Evolutionary conservation across 2,113 vertebrate genomes (phyloP).

Genomic region (Pituophis catenifer): DNA sequence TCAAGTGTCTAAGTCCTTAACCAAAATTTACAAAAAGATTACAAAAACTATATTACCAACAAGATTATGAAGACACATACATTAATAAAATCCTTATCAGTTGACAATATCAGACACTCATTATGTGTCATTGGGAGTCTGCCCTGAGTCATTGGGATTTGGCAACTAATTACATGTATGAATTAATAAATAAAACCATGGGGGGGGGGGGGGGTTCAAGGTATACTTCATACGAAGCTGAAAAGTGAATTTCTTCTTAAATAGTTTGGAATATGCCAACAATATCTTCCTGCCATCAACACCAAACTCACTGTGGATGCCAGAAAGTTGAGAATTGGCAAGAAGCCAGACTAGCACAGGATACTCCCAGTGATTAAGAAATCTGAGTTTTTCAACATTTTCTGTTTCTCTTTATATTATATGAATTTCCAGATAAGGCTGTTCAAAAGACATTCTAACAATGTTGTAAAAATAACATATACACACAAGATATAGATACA

Average conservation of each 20-base stretch:
- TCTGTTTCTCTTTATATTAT: constrained; percentile 49
- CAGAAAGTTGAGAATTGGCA: neutral
- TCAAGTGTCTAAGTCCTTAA: neutral
- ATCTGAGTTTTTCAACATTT: constrained; percentile 19
- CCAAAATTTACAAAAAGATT: neutral
- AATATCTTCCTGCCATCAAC: neutral
- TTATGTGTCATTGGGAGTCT: neutral
- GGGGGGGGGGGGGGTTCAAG: neutral
- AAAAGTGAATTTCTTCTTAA: neutral
- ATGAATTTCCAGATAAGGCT: constrained; percentile 65
- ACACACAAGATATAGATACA: constrained; percentile 55
- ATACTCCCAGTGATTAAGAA: neutral
- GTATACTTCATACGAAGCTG: neutral
- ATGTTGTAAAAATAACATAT: constrained; percentile 65
- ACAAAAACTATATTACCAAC: neutral
- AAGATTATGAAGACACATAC: neutral
- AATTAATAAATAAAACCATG: neutral
- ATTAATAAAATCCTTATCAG: neutral
- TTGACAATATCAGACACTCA: neutral
- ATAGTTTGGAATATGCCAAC: neutral
- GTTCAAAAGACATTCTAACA: constrained; percentile 57
- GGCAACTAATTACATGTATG: neutral
- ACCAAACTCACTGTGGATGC: neutral
- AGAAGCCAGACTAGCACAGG: neutral
- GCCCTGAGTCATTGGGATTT: neutral